phyloP scores from a whole-genome alignment of 2,797 vertebrate species.

The Gobionotothen gibberifrons region DNA sequence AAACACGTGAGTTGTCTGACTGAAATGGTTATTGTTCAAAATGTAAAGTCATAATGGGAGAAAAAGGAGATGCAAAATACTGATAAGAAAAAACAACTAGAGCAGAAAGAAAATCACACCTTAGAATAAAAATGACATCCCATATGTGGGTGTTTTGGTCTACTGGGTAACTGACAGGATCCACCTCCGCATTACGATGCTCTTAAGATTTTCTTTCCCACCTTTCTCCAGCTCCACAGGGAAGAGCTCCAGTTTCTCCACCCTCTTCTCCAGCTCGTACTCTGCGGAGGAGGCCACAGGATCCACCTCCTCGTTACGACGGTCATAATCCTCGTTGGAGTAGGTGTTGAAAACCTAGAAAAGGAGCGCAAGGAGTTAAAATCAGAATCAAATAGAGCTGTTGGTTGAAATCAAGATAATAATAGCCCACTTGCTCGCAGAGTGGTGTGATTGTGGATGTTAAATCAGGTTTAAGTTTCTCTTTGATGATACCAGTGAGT shows the following conservation, averaged over 20 bases:
- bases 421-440: not conserved
- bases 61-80: not conserved
- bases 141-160: conserved; percentile 41
- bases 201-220: conserved; percentile 66
- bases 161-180: conserved; percentile 37
- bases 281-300: conserved; percentile 98
- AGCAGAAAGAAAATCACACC: conserved; percentile 3
- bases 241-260: conserved; percentile 98
- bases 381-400: conserved; percentile 5
- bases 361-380: conserved; percentile 6
- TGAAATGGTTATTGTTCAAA: not conserved
- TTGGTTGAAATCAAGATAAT: not conserved
- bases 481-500: conserved; percentile 2
- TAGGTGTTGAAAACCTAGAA: conserved; percentile 97
- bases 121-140: conserved; percentile 19
- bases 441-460: not conserved
- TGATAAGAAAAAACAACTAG: not conserved
- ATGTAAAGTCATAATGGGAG: not conserved
- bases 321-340: conserved; percentile 97
- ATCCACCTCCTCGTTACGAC: conserved; percentile 97
- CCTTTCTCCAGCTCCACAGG: conserved; percentile 98
- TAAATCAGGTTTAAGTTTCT: not conserved
- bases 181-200: conserved; percentile 29
- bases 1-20: too few relatives aligned
- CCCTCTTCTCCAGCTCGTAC: conserved; percentile 98